Percentiles rank a stretch among this genome's conserved stretches.
phyloP scores from a whole-genome alignment of 2,888 invertebrate genomes.

The Epinotia demarniana region DNA sequence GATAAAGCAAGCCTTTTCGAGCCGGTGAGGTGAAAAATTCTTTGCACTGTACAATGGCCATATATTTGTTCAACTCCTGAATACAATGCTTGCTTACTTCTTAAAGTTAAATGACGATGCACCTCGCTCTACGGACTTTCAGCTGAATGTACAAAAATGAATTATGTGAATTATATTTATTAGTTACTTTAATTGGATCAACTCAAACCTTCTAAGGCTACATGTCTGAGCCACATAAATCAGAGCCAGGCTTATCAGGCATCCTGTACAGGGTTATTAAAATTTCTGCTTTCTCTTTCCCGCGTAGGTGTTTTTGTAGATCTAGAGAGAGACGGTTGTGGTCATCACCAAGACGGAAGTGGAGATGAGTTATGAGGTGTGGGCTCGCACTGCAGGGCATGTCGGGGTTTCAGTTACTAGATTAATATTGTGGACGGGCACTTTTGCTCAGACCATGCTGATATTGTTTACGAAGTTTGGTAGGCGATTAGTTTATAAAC shows the following conservation, averaged over 20 bases:
- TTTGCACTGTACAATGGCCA: too few species aligned
- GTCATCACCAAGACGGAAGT: conserved; percentile 38
- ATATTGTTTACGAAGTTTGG: not conserved
- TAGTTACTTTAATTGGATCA: not conserved
- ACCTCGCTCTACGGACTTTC: too few species aligned
- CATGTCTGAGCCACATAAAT: conserved; percentile 35
- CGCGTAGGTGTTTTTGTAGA: not conserved
- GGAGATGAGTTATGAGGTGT: conserved; percentile 42
- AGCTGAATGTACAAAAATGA: too few species aligned
- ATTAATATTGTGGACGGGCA: conserved; percentile 7
- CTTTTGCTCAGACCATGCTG: not conserved
- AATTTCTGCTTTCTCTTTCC: conserved; percentile 29
- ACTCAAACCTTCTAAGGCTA: not conserved
- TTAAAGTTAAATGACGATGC: too few species aligned
- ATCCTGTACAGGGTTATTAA: conserved; percentile 37
- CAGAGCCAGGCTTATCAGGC: conserved; percentile 35
- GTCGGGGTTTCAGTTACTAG: conserved; percentile 24
- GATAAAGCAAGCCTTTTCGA: too few species aligned
- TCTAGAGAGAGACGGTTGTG: conserved; percentile 22
- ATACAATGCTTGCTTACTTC: too few species aligned
- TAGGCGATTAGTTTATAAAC: too few species aligned
- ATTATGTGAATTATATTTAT: not conserved
- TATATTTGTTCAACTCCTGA: too few species aligned
- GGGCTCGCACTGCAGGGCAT: conserved; percentile 29
- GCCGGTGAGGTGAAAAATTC: too few species aligned